Conservation (phyloP, 2,888 invertebrate species). For the Epinotia demarniana region DNA sequence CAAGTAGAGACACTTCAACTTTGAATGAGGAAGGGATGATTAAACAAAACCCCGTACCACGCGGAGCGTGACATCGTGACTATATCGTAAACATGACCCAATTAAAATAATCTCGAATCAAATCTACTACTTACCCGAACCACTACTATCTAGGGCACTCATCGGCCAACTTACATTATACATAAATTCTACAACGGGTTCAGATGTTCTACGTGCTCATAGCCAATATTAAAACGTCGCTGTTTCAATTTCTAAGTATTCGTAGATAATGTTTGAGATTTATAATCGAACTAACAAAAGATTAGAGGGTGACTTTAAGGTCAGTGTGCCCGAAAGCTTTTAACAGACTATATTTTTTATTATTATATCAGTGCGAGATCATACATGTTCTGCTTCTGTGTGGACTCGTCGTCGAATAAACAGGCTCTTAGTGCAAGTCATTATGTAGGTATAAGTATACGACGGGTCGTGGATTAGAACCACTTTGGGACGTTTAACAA, state of each 20-base stretch:
- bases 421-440: no score
- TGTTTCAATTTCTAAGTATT: conserved; percentile 21
- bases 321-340: neutral
- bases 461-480: no score
- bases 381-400: no score
- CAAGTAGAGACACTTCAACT: conserved; percentile 7
- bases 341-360: neutral
- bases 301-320: neutral
- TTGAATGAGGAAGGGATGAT: conserved; percentile 15
- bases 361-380: no score
- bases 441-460: no score
- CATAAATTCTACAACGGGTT: conserved; percentile 13
- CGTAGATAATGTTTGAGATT: conserved; percentile 14
- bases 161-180: conserved; percentile 27
- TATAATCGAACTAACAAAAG: neutral
- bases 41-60: conserved; percentile 11
- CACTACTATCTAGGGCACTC: conserved; percentile 27
- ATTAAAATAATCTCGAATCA: conserved; percentile 43
- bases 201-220: conserved; percentile 19
- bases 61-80: conserved; percentile 35
- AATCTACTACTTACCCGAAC: conserved; percentile 29
- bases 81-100: conserved; percentile 42
- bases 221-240: conserved; percentile 34
- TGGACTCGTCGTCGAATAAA: no score
- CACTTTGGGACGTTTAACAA: no score